These are phyloP conservation scores for Acleris literana DNA, from an alignment of 2,888 invertebrate genomes.

Conservation along the genomic window DNA sequence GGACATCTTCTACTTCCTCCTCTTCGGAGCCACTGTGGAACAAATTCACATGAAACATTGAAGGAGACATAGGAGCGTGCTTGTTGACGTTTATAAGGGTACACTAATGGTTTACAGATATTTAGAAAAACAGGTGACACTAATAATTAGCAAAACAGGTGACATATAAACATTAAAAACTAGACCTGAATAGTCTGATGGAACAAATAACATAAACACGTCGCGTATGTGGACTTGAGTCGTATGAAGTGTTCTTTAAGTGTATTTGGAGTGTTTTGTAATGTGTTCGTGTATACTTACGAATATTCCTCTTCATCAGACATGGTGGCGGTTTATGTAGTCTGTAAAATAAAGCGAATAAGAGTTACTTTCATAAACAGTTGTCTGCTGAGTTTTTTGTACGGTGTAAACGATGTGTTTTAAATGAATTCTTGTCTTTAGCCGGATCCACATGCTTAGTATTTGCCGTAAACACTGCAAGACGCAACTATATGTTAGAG, in stretches of 20 bases:
- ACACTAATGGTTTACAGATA: not conserved
- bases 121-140: slow-evolving; percentile 13
- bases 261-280: not conserved
- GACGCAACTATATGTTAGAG: no score
- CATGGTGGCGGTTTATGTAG: slow-evolving; percentile 87
- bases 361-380: slow-evolving; percentile 35
- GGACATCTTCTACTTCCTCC: slow-evolving; percentile 90
- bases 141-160: slow-evolving; percentile 14
- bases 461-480: no score
- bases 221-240: slow-evolving; percentile 4
- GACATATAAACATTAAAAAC: slow-evolving; percentile 9
- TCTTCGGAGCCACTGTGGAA: slow-evolving; percentile 86
- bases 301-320: slow-evolving; percentile 98
- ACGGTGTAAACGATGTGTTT: not conserved
- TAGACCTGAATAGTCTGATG: not conserved
- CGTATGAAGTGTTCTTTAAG: slow-evolving; percentile 12
- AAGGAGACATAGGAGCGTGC: slow-evolving; percentile 11
- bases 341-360: slow-evolving; percentile 66
- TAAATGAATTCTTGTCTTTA: no score
- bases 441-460: no score
- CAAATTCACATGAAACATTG: slow-evolving; percentile 45
- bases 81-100: slow-evolving; percentile 8
- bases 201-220: slow-evolving; percentile 13
- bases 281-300: slow-evolving; percentile 85
- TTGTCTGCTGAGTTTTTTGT: not conserved